These are phyloP conservation scores for Borostomias antarcticus DNA, from an alignment of 2,797 vertebrate species.

Conservation along the genomic window DNA sequence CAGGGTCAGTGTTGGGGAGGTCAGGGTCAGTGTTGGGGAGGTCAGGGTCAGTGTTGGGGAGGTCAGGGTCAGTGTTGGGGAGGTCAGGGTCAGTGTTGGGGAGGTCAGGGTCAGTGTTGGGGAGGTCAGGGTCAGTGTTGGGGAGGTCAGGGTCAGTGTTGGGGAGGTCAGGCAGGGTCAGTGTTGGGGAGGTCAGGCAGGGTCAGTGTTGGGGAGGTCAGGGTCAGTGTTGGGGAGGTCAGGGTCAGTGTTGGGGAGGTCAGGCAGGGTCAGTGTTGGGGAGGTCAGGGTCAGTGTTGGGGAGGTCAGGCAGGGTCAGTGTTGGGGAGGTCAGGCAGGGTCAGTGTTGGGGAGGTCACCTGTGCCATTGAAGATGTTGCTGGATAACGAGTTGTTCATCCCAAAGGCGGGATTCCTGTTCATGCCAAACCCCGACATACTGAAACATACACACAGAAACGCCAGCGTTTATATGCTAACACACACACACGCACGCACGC, in stretches of 20 bases:
- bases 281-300: no score
- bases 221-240: no score
- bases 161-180: no score
- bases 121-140: no score
- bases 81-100: no score
- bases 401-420: conserved; percentile 98
- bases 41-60: no score
- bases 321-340: neutral
- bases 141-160: conserved; percentile 6
- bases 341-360: conserved; percentile 73
- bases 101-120: conserved; percentile 2
- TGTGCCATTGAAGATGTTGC: conserved; percentile 99
- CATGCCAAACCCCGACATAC: conserved; percentile 98
- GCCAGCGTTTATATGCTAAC: neutral
- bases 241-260: no score
- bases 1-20: no score
- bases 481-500: conserved; percentile 24
- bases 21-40: neutral
- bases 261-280: neutral
- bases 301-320: neutral
- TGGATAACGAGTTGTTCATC: conserved; percentile 97
- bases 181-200: neutral
- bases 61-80: neutral
- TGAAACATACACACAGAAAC: conserved; percentile 56
- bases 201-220: neutral